Conservation (phyloP, 2,113 vertebrate species). For the Brachyistius frenatus region DNA sequence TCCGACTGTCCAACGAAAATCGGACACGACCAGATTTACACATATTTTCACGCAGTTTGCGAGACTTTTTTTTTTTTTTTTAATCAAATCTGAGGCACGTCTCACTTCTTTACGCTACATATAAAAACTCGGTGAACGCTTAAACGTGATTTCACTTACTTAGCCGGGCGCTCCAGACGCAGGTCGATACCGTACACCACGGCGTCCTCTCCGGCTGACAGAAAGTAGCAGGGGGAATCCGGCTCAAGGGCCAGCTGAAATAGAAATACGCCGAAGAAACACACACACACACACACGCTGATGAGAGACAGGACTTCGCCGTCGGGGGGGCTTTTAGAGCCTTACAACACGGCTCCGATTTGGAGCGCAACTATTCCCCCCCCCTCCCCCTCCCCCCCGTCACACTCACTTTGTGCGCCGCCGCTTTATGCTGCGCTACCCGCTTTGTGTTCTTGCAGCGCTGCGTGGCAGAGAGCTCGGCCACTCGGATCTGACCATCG, state of each 20-base stretch:
- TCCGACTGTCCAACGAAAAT: too few relatives aligned
- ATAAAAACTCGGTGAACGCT: background rate
- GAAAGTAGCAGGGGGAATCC: conserved; percentile 96
- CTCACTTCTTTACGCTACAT: background rate
- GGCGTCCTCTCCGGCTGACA: conserved; percentile 97
- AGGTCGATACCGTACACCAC: conserved; percentile 96
- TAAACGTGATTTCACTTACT: conserved; percentile 83
- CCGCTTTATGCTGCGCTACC: conserved; percentile 96
- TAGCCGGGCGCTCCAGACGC: conserved; percentile 92
- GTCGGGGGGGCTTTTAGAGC: background rate
- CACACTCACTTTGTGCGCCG: conserved; percentile 91
- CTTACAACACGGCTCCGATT: background rate
- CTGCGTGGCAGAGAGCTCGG: conserved; percentile 94
- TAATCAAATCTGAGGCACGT: background rate
- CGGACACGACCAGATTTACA: background rate
- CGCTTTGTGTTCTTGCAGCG: conserved; percentile 96
- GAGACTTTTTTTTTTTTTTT: too few relatives aligned
- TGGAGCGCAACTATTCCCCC: too few relatives aligned
- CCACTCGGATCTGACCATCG: conserved; percentile 94
- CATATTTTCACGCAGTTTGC: background rate
- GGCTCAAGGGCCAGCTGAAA: conserved; percentile 94
- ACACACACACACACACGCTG: background rate
- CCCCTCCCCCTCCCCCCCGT: too few relatives aligned
- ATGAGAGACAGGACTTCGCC: background rate
- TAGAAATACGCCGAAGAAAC: background rate